phyloP scores from a whole-genome alignment of 35 echinoderm and acorn worm genomes.

The Hemicentrotus pulcherrimus region DNA sequence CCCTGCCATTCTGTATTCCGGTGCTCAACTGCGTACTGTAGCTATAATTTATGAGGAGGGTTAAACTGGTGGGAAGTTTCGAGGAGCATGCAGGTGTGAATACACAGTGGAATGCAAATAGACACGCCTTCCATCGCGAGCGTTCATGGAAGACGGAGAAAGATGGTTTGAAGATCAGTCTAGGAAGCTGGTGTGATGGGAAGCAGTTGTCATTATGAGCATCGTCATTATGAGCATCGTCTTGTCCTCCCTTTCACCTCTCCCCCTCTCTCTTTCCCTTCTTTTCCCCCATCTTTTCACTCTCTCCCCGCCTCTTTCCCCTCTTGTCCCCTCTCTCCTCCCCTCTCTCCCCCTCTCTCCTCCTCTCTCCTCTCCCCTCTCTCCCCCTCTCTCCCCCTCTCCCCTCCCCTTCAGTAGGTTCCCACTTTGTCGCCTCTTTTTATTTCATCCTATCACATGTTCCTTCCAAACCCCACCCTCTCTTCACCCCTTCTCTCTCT shows the following conservation, averaged over 20 bases:
- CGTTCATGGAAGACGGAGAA: background rate
- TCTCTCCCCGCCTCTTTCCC: too few relatives aligned
- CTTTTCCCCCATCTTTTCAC: too few relatives aligned
- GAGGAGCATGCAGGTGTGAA: background rate
- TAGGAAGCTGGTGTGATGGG: background rate
- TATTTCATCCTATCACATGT: too few relatives aligned
- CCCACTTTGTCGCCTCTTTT: too few relatives aligned
- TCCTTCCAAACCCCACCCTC: too few relatives aligned
- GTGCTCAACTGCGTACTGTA: background rate
- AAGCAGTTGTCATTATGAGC: background rate
- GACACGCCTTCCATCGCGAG: background rate
- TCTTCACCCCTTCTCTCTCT: too few relatives aligned
- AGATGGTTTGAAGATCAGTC: background rate
- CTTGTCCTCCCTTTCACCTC: too few relatives aligned
- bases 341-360: background rate
- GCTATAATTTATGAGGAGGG: constrained; percentile 2
- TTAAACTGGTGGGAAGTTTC: constrained; percentile 6
- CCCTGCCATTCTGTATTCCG: background rate
- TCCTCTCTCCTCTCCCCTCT: background rate
- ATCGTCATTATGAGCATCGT: too few relatives aligned
- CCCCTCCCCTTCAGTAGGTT: too few relatives aligned
- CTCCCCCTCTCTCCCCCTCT: too few relatives aligned
- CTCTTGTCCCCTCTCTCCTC: too few relatives aligned
- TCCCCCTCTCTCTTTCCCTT: too few relatives aligned
- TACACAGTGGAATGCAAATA: constrained; percentile 12